Base-by-base conservation (phyloP, 1,140 invertebrate genomes). In the Eupristina koningsbergeri region DNA sequence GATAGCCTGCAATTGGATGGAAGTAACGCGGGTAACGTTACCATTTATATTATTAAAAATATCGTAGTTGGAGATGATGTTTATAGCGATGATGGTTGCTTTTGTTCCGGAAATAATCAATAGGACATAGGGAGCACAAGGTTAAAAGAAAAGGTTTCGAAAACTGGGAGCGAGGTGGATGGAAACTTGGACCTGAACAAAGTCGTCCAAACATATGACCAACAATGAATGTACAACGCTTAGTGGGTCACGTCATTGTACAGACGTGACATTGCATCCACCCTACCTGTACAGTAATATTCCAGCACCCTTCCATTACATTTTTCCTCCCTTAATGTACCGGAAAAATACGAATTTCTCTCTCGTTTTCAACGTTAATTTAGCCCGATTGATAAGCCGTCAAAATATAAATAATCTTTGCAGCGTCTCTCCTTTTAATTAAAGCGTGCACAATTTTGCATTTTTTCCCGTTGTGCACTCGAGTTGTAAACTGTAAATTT, bases 331-430 rank as follows among this genome's bases (percentile, higher is more conserved):
- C n/a, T n/a, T n/a, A n/a, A n/a, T n/a, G n/a, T n/a, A n/a, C n/a
- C n/a, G n/a, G n/a, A n/a, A 34, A 71, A 41, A 71, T 26, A n/a
- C 41, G 7, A 41, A 41, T 41, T 17, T 71, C 19, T 41, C 13
- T 41, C 17, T n/a, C 1, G 7, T n/a, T 71, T 41, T 71, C 17
- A n/a, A 6, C 36, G n/a, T 41, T 71, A 71, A 71, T 71, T 41
- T 71, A n/a, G 22, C n/a, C 19, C n/a, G 41, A 71, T 71, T 71
- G 67, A 36, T 71, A n/a, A 71, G 67, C 22, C 19, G 39, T 71
- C 19, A 41, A 71, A 71, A n/a, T 19, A 39, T 69, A 71, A 71
- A 71, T 71, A 71, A 71, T 71, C 36, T 41, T 71, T 71, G 1
- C 9, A 71, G 11, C 67, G n/a, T 41, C 26, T 71, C 39, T 8